These are phyloP conservation scores for Epinephelus malabaricus DNA, from an alignment of 2,797 vertebrate species.

Conservation along the genomic window DNA sequence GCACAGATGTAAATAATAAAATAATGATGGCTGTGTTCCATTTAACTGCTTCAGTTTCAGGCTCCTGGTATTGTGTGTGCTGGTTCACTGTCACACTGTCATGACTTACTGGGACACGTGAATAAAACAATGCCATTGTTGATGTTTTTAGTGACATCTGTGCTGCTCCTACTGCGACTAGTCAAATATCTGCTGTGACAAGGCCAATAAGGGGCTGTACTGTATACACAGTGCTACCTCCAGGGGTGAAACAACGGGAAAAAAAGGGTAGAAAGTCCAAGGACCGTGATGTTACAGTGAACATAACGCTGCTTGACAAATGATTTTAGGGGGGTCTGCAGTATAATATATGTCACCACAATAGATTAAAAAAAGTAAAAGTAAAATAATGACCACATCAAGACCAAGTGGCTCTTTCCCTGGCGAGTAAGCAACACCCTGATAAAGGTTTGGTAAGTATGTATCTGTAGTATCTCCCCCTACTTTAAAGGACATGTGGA, in stretches of 20 bases:
- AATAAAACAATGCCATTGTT: neutral
- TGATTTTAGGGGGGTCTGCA: conserved; percentile 21
- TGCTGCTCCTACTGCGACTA: too few relatives aligned
- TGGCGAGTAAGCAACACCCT: conserved; percentile 10
- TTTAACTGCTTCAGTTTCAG: too few relatives aligned
- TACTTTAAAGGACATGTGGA: conserved; percentile 15
- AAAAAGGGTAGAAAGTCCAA: neutral
- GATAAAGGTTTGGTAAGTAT: conserved; percentile 16
- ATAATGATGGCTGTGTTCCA: too few relatives aligned
- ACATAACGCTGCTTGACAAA: neutral
- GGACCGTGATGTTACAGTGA: neutral
- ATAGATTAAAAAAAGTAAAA: neutral
- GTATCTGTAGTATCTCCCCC: conserved; percentile 1
- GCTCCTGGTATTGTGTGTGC: too few relatives aligned
- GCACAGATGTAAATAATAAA: too few relatives aligned
- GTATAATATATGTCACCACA: conserved; percentile 34
- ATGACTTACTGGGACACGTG: neutral
- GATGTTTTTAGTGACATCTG: neutral
- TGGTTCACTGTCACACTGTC: too few relatives aligned
- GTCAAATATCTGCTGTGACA: too few relatives aligned
- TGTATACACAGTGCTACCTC: neutral
- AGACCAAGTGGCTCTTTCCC: neutral
- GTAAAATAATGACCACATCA: conserved; percentile 26
- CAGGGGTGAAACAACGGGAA: neutral
- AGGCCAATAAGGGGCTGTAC: neutral